Evolutionary conservation across 2,888 invertebrate species (phyloP).

Genomic region (Leptinotarsa peninsularis): DNA sequence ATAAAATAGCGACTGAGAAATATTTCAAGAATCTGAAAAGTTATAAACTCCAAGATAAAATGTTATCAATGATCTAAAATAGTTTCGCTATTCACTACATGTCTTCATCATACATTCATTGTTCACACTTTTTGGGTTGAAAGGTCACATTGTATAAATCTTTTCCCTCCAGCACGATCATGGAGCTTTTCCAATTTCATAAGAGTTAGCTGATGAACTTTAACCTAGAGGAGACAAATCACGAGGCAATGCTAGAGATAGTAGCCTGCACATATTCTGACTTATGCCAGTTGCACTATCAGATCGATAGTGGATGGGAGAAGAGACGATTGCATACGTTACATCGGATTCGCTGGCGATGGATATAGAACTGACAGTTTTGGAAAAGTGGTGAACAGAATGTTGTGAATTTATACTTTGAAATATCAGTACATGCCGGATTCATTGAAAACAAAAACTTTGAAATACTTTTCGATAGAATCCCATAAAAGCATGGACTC

Average conservation of each 20-base stretch:
- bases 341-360: no score
- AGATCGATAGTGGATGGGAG: slow-evolving; percentile 3
- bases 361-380: neutral
- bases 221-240: slow-evolving; percentile 13
- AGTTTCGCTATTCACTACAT: neutral
- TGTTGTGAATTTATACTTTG: neutral
- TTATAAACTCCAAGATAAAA: no score
- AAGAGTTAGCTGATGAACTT: slow-evolving; percentile 14
- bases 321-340: neutral
- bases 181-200: slow-evolving; percentile 18
- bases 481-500: no score
- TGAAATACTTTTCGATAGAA: no score
- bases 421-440: neutral
- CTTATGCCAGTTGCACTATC: slow-evolving; percentile 17
- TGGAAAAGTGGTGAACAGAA: neutral
- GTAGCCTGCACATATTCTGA: neutral
- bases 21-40: no score
- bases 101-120: neutral
- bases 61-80: no score
- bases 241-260: slow-evolving; percentile 4
- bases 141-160: neutral
- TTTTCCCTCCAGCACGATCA: neutral
- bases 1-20: no score
- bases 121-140: neutral
- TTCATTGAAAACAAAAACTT: no score